These are phyloP conservation scores for Bathynomus jamesi DNA, from an alignment of 1,140 invertebrate genomes.

Conservation along the genomic window DNA sequence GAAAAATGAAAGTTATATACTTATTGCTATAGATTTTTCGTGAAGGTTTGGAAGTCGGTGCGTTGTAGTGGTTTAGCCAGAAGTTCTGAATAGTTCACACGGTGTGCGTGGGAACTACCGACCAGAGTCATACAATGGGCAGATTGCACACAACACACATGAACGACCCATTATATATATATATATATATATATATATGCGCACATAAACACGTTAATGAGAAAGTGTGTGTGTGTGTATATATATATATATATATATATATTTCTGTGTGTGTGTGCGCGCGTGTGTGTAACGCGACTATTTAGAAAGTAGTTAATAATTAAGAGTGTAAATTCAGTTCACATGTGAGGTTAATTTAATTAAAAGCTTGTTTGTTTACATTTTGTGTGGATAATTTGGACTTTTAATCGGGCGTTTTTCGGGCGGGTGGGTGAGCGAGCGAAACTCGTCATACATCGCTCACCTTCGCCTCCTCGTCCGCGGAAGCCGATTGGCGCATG, in stretches of 20 bases:
- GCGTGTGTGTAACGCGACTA: not conserved
- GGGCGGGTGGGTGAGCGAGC: not conserved
- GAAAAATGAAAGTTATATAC: no score
- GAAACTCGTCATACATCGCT: not conserved
- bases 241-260: not conserved
- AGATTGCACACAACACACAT: not conserved
- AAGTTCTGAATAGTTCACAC: not conserved
- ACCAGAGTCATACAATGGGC: not conserved
- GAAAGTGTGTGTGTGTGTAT: not conserved
- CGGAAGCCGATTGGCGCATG: constrained; percentile 6
- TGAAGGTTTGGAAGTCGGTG: not conserved
- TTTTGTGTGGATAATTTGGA: not conserved
- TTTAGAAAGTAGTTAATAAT: not conserved
- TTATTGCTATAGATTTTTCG: not conserved
- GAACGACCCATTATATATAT: no score
- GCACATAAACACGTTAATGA: no score
- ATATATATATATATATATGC: no score
- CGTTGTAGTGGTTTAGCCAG: not conserved
- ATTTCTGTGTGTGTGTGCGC: not conserved
- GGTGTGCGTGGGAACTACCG: not conserved
- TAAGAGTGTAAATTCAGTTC: not conserved
- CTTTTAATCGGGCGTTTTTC: not conserved
- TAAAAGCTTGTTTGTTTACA: no score
- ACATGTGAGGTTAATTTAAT: no score
- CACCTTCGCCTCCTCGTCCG: not conserved